Conservation (phyloP, 2,797 vertebrate genomes). For the Hemitrygon akajei region DNA sequence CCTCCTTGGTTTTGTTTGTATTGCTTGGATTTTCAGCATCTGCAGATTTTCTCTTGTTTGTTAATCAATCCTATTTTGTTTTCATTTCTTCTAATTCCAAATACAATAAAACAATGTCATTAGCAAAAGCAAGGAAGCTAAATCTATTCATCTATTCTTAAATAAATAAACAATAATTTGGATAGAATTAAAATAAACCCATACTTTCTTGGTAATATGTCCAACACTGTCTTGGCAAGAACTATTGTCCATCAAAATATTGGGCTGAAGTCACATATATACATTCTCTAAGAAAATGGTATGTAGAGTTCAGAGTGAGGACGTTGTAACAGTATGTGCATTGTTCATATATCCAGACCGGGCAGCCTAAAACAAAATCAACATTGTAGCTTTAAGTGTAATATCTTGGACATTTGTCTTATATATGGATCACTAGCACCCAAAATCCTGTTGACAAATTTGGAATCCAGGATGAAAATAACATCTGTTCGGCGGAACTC, state of each 20-base stretch:
- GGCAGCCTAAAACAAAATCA: not conserved
- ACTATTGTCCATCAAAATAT: not conserved
- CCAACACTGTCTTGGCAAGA: not conserved
- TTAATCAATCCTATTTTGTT: no score
- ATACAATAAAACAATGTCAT: not conserved
- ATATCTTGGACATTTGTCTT: constrained; percentile 11
- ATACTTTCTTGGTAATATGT: not conserved
- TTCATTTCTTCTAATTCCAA: no score
- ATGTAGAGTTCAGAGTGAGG: not conserved
- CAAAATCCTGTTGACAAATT: constrained; percentile 10
- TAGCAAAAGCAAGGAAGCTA: not conserved
- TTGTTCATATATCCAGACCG: not conserved
- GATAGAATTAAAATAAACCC: not conserved
- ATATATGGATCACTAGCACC: constrained; percentile 17
- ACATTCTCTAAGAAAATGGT: not conserved
- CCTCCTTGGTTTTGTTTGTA: no score
- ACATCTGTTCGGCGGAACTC: constrained; percentile 17
- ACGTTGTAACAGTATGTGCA: not conserved
- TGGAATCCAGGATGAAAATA: constrained; percentile 19
- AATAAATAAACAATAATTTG: not conserved
- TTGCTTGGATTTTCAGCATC: no score
- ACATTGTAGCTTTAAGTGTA: constrained; percentile 12
- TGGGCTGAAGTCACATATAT: no score
- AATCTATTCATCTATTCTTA: not conserved
- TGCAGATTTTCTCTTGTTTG: no score